Evolutionary conservation across 2,797 vertebrate species (phyloP), one percentile per base, ranked within the genome.

Genomic region (Todus mexicanus): DNA sequence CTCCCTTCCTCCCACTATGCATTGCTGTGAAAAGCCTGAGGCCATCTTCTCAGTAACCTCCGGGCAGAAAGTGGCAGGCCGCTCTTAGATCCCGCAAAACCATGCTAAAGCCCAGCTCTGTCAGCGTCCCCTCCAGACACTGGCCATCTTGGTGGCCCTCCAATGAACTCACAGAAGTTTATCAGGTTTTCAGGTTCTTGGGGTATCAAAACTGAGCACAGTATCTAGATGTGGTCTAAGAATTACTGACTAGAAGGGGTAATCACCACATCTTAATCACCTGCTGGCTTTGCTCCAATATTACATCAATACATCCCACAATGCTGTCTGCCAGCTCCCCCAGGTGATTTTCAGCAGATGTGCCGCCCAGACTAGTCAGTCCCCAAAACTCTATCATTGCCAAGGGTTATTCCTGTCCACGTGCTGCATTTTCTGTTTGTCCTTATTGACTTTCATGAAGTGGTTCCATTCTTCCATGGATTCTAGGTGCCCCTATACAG

Each of bases 1-100:
- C 50, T 69, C 54, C 8, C 35, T 50, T 56, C 11, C 25, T 71
- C 23, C 27, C 19, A 31, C 57, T 33, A 13, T 0, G 0, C 0
- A 0, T 13, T 60, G 27, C 56, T 57, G 19, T 60, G 40, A 69
- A 77, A 86, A 92, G n/a, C 47, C 45, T 14, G 17, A 13, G 29
- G 19, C 33, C 31, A 43, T 42, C 29, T 59, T 10, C 73, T 68
- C 35, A 11, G 45, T 14, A 54, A 31, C 9, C 5, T 42, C 66
- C 23, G 10, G 29, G n/a, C 29, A 59, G 31, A 10, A 37, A 33
- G 3, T 3, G 1, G 27, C 21, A 33, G 40, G 61, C 20, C 56
- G 70, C 50, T 65, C 48, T n/a, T 21, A 9, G 17, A 26, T 61
- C 19, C n/a, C 50, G 31, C 31, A 7, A 33, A 64, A 51, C 38